Percentiles rank a stretch among this genome's conserved stretches.
Conservation (phyloP, 2,888 invertebrate genomes). For the Ephialtes manifestator region DNA sequence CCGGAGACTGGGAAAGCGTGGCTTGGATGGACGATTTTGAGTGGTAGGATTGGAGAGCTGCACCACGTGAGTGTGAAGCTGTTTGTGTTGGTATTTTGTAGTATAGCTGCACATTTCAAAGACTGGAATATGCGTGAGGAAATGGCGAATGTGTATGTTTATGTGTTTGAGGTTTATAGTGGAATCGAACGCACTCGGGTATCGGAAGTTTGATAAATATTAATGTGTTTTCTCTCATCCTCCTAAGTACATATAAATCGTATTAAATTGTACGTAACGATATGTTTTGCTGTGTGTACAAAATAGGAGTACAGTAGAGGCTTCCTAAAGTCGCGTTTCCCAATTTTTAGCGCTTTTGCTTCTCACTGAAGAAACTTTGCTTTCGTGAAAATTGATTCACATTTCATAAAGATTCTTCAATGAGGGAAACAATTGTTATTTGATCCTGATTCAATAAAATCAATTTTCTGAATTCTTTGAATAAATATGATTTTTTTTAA, state of each 20-base stretch:
- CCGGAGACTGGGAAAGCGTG: background rate
- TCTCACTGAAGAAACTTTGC: too few species aligned
- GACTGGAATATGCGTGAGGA: background rate
- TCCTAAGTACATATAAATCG: background rate
- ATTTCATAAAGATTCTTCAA: too few species aligned
- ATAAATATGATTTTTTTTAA: too few species aligned
- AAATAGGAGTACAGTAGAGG: background rate
- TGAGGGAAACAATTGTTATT: too few species aligned
- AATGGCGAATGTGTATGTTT: background rate
- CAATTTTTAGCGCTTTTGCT: too few species aligned
- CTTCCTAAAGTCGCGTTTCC: too few species aligned
- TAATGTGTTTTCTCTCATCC: background rate
- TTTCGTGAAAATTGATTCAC: too few species aligned
- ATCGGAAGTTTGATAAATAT: background rate
- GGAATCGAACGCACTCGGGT: background rate
- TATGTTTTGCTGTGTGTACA: background rate
- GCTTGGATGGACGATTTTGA: constrained; percentile 26
- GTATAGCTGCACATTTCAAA: background rate
- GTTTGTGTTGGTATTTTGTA: background rate
- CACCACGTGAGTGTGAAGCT: background rate
- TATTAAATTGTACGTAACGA: background rate
- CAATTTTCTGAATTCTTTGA: too few species aligned
- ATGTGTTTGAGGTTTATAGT: background rate
- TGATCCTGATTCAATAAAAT: too few species aligned
- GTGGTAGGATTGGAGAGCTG: background rate